These are phyloP conservation scores for Eupithecia subumbrata DNA, from an alignment of 2,888 invertebrate species.

Conservation along the genomic window DNA sequence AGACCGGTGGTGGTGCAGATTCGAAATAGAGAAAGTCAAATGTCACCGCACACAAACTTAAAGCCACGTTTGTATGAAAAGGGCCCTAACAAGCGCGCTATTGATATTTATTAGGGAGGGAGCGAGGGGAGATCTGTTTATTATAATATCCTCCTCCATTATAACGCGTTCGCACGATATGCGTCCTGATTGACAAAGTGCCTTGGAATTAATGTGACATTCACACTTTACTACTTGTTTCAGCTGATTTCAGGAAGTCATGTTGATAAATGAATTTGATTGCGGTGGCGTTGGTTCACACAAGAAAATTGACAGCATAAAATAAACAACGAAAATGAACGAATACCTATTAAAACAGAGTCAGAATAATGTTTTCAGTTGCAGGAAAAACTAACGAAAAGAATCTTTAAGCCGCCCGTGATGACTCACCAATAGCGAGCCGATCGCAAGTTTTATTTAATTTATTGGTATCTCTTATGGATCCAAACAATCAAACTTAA, in stretches of 20 bases:
- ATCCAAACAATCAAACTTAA: neutral
- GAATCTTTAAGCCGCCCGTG: no score
- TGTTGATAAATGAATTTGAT: neutral
- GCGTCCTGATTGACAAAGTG: conserved; percentile 69
- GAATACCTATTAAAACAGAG: neutral
- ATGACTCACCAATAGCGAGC: neutral
- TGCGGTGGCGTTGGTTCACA: neutral
- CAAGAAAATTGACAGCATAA: neutral
- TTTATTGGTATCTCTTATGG: neutral
- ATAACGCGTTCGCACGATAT: conserved; percentile 82
- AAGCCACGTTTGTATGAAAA: conserved; percentile 8
- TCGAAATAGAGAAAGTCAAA: neutral
- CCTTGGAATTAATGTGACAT: conserved; percentile 31
- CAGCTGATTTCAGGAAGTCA: neutral
- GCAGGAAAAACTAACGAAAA: neutral
- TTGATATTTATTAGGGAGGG: conserved; percentile 82
- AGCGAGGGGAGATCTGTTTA: conserved; percentile 80
- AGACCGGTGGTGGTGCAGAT: neutral
- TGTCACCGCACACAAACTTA: neutral
- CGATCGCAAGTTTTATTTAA: neutral
- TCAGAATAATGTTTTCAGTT: neutral
- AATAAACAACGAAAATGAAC: neutral
- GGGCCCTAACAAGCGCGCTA: conserved; percentile 44
- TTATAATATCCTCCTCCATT: conserved; percentile 82
- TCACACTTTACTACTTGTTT: conserved; percentile 5